phyloP scores from a whole-genome alignment of 2,797 vertebrate genomes.

The Labeo calbasu region DNA sequence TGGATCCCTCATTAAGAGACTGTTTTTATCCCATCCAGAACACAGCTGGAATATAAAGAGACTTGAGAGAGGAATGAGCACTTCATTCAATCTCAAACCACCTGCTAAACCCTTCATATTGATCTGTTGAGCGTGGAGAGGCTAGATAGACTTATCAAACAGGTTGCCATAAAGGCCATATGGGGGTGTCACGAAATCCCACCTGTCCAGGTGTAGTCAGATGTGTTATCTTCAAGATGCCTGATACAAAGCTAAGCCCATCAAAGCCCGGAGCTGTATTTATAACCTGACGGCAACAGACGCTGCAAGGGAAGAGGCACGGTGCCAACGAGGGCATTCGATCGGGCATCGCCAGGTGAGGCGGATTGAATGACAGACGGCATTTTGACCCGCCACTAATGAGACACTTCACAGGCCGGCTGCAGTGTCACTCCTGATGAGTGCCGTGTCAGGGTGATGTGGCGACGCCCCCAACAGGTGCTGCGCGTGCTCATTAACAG shows the following conservation, averaged over 20 bases:
- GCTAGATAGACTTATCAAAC: slow-evolving; percentile 20
- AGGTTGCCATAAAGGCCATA: neutral
- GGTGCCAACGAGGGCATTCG: slow-evolving; percentile 9
- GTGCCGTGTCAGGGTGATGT: slow-evolving; percentile 22
- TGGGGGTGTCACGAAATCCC: slow-evolving; percentile 9
- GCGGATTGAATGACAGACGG: slow-evolving; percentile 41
- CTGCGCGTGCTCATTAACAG: slow-evolving; percentile 42
- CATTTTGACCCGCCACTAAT: slow-evolving; percentile 52
- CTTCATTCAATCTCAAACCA: neutral
- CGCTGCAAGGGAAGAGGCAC: neutral
- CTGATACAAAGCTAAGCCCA: slow-evolving; percentile 1
- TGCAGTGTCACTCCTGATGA: slow-evolving; percentile 50
- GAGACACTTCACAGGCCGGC: slow-evolving; percentile 38
- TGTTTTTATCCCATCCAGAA: slow-evolving; percentile 44
- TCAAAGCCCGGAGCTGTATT: slow-evolving; percentile 3
- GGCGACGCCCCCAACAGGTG: slow-evolving; percentile 50
- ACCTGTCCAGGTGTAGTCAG: neutral
- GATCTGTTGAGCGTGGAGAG: neutral
- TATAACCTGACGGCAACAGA: neutral
- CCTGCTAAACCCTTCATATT: slow-evolving; percentile 3
- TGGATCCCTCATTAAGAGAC: slow-evolving; percentile 52
- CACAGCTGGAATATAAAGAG: slow-evolving; percentile 47
- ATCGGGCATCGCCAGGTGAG: slow-evolving; percentile 15
- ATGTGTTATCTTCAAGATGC: slow-evolving; percentile 1
- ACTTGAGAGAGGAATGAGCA: slow-evolving; percentile 3